A percentile compares a stretch with the other conserved stretches of the same genome.
Conservation (phyloP, 2,888 invertebrate species). For the Himalopsyche japonica region DNA sequence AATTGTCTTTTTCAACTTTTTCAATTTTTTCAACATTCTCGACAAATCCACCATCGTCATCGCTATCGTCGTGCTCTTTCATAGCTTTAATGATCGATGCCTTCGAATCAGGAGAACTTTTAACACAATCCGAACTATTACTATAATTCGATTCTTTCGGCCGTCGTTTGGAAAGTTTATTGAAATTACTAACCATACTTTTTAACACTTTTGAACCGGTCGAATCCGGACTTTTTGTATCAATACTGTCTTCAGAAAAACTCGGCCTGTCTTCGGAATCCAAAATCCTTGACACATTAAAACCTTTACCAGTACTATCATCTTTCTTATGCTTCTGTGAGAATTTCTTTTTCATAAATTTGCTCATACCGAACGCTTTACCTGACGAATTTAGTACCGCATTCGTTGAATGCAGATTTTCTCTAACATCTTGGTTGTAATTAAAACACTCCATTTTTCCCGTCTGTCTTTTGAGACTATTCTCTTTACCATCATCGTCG, state of each 20-base stretch:
- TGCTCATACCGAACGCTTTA: constrained; percentile 34
- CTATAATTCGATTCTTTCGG: neutral
- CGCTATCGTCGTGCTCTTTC: neutral
- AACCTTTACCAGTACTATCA: neutral
- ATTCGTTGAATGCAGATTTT: constrained; percentile 54
- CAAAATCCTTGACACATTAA: constrained; percentile 4
- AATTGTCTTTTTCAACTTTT: neutral
- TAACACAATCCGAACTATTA: neutral
- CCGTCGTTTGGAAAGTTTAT: constrained; percentile 24
- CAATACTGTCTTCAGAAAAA: constrained; percentile 3
- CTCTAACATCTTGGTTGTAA: constrained; percentile 50
- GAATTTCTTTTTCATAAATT: constrained; percentile 31
- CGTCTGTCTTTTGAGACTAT: constrained; percentile 52
- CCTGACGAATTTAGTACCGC: neutral
- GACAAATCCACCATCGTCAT: neutral
- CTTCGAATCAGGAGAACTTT: neutral
- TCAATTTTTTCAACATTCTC: neutral
- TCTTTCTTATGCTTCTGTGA: neutral
- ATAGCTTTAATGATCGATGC: neutral
- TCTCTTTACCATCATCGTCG: constrained; percentile 41
- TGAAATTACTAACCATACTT: constrained; percentile 29
- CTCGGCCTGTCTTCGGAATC: neutral
- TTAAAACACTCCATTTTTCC: constrained; percentile 58
- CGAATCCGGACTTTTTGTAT: constrained; percentile 21
- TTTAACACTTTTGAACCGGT: constrained; percentile 27